These are phyloP conservation scores for Hemicordylus capensis DNA, from an alignment of 2,113 vertebrate genomes.

Conservation along the genomic window DNA sequence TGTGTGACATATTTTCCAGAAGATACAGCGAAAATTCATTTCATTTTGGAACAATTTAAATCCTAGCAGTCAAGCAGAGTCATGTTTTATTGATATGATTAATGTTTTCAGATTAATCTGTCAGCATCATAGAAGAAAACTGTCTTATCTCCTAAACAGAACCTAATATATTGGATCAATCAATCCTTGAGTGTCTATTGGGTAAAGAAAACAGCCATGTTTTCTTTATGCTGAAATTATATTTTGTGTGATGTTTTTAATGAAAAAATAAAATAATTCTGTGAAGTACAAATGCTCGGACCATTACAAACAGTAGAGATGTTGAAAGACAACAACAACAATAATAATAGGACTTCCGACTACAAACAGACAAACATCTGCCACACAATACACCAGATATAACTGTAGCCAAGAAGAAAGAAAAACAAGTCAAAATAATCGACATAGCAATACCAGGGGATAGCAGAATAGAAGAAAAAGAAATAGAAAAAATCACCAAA, in stretches of 20 bases:
- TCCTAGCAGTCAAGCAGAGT: conserved; percentile 2
- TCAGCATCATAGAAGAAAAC: background rate
- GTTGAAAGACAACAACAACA: no score
- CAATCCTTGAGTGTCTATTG: background rate
- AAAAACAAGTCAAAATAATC: background rate
- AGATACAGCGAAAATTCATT: background rate
- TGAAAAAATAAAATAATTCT: background rate
- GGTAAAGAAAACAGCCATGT: background rate
- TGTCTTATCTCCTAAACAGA: conserved; percentile 2
- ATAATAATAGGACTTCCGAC: no score
- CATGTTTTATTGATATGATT: conserved; percentile 9
- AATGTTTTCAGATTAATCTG: background rate
- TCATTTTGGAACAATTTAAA: conserved; percentile 10
- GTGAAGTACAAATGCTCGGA: background rate
- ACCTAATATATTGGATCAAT: conserved; percentile 1
- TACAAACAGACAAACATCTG: no score
- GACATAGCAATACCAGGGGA: no score
- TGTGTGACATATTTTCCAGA: background rate
- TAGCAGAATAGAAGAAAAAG: background rate
- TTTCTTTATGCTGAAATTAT: background rate
- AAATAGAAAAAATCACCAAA: no score
- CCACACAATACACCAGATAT: no score
- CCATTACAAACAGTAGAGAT: background rate
- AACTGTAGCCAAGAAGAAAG: background rate
- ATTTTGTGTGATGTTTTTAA: background rate